Evolutionary conservation across 2,113 vertebrate genomes (phyloP).

Genomic region (Peromyscus leucopus): DNA sequence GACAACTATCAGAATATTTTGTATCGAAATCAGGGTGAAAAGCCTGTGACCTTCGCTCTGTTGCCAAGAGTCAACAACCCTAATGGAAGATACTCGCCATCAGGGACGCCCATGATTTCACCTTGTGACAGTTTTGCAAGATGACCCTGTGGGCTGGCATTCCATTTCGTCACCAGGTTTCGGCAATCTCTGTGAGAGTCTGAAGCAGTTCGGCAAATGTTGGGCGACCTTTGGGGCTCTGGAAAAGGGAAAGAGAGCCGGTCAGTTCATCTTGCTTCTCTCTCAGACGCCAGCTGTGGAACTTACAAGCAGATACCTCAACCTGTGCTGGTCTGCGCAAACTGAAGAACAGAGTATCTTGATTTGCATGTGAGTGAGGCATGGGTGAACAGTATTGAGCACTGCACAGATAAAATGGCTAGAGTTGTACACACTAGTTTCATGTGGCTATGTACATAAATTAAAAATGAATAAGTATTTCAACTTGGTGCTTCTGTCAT

Average conservation of each 20-base stretch:
- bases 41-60: background rate
- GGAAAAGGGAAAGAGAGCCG: slow-evolving; percentile 61
- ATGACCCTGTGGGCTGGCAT: background rate
- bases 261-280: background rate
- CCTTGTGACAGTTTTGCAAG: slow-evolving; percentile 2
- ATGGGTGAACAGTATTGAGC: background rate
- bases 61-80: background rate
- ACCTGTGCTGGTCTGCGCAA: background rate
- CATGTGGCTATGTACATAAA: background rate
- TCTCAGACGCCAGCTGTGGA: background rate
- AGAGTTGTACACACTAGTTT: background rate
- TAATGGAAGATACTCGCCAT: background rate
- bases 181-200: slow-evolving; percentile 86
- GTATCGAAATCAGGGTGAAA: background rate
- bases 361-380: background rate
- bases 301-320: background rate
- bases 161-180: slow-evolving; percentile 80
- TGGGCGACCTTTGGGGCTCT: slow-evolving; percentile 91
- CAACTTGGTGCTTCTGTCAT: background rate
- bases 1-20: background rate
- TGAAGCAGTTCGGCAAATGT: slow-evolving; percentile 89
- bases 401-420: background rate
- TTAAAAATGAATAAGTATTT: background rate
- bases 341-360: background rate
- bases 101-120: background rate